Conservation (phyloP, 2,797 vertebrate genomes). For the Chloroceryle inda region DNA sequence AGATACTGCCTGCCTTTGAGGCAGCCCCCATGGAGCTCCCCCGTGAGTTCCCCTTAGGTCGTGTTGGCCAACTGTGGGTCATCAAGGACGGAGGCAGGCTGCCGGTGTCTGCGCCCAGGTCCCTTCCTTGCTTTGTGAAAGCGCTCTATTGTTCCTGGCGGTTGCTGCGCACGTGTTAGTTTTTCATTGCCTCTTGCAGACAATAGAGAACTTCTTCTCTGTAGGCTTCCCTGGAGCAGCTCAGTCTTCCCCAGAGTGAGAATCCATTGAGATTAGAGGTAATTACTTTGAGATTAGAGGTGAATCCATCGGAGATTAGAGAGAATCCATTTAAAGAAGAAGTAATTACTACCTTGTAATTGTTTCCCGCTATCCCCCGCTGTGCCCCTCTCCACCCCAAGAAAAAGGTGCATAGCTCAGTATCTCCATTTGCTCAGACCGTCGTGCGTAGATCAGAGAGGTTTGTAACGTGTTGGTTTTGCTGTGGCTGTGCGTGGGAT, state of each 20-base stretch:
- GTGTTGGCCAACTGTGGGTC: not conserved
- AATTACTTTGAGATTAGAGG: constrained; percentile 77
- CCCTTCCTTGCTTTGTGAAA: not conserved
- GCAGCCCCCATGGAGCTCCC: not conserved
- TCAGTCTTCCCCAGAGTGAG: not conserved
- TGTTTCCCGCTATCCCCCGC: constrained; percentile 49
- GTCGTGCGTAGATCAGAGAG: rapidly evolving
- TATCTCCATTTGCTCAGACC: not conserved
- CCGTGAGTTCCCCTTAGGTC: not conserved
- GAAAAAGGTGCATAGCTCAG: not conserved
- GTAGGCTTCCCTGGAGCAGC: constrained; percentile 30
- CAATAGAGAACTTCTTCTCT: constrained; percentile 38
- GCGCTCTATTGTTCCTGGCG: constrained; percentile 12
- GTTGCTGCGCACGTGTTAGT: not conserved
- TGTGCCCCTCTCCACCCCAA: not conserved
- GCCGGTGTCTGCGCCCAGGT: not conserved
- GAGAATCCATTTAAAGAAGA: constrained; percentile 67
- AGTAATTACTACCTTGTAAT: constrained; percentile 73
- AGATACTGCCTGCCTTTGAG: rapidly evolving
- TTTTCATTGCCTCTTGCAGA: constrained; percentile 36
- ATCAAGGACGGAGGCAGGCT: not conserved
- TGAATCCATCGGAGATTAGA: constrained; percentile 65
- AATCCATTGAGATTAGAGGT: constrained; percentile 61
- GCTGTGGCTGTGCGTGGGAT: not conserved
- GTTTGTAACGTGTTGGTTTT: not conserved